phyloP scores from a whole-genome alignment of 2,113 vertebrate genomes.

The Litocranius walleri region DNA sequence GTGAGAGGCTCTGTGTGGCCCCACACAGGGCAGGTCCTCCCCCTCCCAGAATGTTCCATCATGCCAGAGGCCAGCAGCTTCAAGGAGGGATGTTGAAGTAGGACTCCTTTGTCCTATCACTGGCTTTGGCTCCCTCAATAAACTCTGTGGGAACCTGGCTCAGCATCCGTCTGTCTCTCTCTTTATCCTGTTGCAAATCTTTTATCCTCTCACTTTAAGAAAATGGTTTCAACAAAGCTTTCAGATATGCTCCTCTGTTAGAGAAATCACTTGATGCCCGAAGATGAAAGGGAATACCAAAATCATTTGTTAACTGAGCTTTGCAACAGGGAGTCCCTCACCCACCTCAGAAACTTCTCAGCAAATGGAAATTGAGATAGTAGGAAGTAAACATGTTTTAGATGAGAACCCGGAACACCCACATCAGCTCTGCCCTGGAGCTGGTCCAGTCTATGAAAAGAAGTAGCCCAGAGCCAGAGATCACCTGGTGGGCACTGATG shows the following conservation, averaged over 20 bases:
- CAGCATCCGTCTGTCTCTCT: not conserved
- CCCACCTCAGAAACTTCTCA: not conserved
- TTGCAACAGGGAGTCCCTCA: not conserved
- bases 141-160: constrained; percentile 58
- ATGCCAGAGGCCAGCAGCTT: not conserved
- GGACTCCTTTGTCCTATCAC: constrained; percentile 30
- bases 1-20: not conserved
- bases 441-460: not conserved
- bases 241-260: not conserved
- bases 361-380: not conserved
- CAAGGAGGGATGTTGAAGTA: not conserved
- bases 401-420: not conserved
- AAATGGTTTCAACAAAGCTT: not conserved
- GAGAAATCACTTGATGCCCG: not conserved
- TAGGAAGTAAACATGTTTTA: not conserved
- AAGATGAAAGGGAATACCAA: constrained; percentile 14
- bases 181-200: not conserved
- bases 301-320: not conserved
- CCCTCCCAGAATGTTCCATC: not conserved
- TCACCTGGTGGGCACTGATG: not conserved
- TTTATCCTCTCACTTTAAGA: constrained; percentile 2
- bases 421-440: not conserved
- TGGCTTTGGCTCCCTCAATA: constrained; percentile 66
- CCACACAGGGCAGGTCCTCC: not conserved
- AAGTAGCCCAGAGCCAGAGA: not conserved